A percentile compares a stretch with the other conserved stretches of the same genome.
phyloP scores from a whole-genome alignment of 2,113 vertebrate species.

The Ranitomeya variabilis region DNA sequence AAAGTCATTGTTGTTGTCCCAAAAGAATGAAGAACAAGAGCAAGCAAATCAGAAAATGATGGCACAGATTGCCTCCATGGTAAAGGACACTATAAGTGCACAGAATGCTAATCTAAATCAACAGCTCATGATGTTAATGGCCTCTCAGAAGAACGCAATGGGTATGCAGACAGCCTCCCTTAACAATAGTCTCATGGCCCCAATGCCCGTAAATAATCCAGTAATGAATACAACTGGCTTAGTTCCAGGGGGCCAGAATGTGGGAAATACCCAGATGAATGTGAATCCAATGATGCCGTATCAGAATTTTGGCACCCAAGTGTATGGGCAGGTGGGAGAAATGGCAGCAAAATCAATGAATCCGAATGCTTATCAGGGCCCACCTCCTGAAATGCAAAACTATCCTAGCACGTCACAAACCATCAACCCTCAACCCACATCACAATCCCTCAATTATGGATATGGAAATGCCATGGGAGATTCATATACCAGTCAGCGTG shows the following conservation, averaged over 20 bases:
- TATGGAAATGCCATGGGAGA: not conserved
- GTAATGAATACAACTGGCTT: not conserved
- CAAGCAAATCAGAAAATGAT: not conserved
- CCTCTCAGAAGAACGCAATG: slow-evolving; percentile 16
- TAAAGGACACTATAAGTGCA: not conserved
- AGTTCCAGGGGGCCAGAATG: not conserved
- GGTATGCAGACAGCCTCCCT: slow-evolving; percentile 9
- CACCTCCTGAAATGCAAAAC: not conserved
- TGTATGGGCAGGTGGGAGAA: not conserved
- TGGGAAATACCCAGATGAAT: not conserved
- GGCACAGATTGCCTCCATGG: not conserved
- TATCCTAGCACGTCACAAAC: not conserved
- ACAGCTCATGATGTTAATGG: slow-evolving; percentile 15
- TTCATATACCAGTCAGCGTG: not conserved
- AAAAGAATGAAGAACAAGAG: not conserved
- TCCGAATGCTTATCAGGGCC: not conserved
- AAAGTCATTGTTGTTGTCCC: slow-evolving; percentile 17
- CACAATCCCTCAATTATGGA: not conserved
- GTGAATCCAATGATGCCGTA: not conserved
- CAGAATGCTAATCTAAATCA: not conserved
- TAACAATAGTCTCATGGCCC: not conserved
- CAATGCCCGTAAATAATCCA: not conserved
- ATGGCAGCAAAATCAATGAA: not conserved
- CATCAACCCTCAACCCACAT: no score
- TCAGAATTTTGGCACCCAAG: not conserved